These are phyloP conservation scores for Scortum barcoo DNA, from an alignment of 2,113 vertebrate species.

Conservation along the genomic window DNA sequence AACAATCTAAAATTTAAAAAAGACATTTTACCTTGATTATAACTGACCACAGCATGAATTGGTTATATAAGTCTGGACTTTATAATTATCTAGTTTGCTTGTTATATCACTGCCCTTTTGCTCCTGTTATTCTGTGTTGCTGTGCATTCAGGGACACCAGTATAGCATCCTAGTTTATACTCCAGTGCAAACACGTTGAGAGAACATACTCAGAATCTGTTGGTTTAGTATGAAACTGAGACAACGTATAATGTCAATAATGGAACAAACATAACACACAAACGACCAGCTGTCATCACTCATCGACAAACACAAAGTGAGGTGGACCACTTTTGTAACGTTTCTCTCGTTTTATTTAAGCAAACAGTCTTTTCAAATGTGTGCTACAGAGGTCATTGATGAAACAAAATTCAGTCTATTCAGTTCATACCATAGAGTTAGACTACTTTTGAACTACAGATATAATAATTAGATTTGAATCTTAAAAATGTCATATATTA, in stretches of 20 bases:
- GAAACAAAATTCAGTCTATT: conserved; percentile 12
- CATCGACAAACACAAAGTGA: background rate
- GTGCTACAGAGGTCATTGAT: background rate
- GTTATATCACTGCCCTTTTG: conserved; percentile 8
- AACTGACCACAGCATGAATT: background rate
- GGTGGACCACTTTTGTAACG: background rate
- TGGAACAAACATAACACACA: background rate
- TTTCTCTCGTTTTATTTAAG: conserved; percentile 53
- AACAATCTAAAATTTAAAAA: background rate
- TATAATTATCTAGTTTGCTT: background rate
- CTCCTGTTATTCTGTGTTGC: background rate
- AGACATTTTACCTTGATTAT: no score
- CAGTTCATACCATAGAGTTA: background rate
- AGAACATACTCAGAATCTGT: background rate
- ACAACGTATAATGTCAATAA: background rate
- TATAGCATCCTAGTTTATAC: background rate
- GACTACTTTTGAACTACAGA: conserved; percentile 17
- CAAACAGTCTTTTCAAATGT: conserved; percentile 26
- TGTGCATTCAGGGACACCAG: background rate
- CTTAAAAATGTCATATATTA: conserved; percentile 57
- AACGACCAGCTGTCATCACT: background rate
- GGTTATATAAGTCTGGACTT: background rate
- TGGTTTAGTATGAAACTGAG: background rate
- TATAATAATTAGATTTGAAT: background rate
- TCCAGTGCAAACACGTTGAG: background rate